A percentile compares a stretch with the other conserved stretches of the same genome.
These are phyloP conservation scores for Gnatocerus cornutus DNA, from an alignment of 2,888 invertebrate genomes.

Conservation along the genomic window DNA sequence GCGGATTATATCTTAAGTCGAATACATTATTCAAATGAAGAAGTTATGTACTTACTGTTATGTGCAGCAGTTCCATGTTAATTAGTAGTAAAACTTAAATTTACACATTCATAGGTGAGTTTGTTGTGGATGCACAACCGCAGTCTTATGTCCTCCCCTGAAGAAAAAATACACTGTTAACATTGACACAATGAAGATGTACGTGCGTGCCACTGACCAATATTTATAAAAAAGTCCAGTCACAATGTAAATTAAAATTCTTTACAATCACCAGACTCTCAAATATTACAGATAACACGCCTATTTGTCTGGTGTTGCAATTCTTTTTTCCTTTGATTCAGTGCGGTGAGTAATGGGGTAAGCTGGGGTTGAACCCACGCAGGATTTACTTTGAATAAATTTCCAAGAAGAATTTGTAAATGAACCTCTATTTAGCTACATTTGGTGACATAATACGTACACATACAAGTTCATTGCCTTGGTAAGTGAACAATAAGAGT, in stretches of 20 bases:
- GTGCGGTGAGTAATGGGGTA: conserved; percentile 17
- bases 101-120: conserved; percentile 25
- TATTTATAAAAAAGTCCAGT: conserved; percentile 53
- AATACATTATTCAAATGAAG: conserved; percentile 31
- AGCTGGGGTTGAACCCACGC: conserved; percentile 18
- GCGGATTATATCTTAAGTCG: not conserved
- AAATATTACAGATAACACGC: conserved; percentile 17
- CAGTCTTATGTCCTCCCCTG: conserved; percentile 51
- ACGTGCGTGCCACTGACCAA: conserved; percentile 67
- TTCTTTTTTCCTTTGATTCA: conserved; percentile 10
- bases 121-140: conserved; percentile 34
- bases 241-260: conserved; percentile 46
- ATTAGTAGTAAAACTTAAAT: conserved; percentile 1
- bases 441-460: conserved; percentile 11
- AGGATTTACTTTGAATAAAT: conserved; percentile 25
- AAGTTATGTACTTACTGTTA: conserved; percentile 38
- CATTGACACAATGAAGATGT: conserved; percentile 42
- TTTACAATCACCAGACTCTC: conserved; percentile 5
- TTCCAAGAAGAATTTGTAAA: conserved; percentile 4
- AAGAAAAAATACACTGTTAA: conserved; percentile 42
- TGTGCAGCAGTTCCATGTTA: conserved; percentile 34
- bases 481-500: too few species aligned
- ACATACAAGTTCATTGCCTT: conserved; percentile 7
- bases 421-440: not conserved
- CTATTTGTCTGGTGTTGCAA: conserved; percentile 28